phyloP scores from a whole-genome alignment of 2,113 vertebrate species.

The Aptenodytes patagonicus region DNA sequence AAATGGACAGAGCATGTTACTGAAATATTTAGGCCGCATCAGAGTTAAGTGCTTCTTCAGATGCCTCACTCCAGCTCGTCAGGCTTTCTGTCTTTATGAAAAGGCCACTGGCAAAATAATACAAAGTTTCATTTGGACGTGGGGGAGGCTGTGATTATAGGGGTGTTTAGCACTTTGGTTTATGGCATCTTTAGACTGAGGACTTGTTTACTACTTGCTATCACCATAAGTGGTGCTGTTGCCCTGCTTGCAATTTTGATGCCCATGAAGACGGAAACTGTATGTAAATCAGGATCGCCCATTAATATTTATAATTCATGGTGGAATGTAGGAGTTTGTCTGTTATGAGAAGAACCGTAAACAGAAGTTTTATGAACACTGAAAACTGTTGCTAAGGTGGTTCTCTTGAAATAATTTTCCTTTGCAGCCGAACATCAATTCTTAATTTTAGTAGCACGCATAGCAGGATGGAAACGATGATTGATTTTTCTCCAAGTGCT shows the following conservation, averaged over 20 bases:
- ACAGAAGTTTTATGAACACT: slow-evolving; percentile 50
- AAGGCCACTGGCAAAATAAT: background rate
- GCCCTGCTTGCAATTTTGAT: slow-evolving; percentile 44
- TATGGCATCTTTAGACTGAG: background rate
- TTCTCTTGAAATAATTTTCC: slow-evolving; percentile 65
- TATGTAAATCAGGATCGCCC: slow-evolving; percentile 58
- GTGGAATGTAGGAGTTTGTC: slow-evolving; percentile 43
- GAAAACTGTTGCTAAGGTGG: slow-evolving; percentile 52
- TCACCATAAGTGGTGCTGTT: slow-evolving; percentile 60
- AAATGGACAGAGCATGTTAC: background rate
- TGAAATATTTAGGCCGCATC: slow-evolving; percentile 16
- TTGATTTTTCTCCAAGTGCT: slow-evolving; percentile 67
- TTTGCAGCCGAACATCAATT: slow-evolving; percentile 59
- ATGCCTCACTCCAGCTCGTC: background rate
- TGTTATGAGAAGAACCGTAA: slow-evolving; percentile 9
- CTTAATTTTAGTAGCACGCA: slow-evolving; percentile 67
- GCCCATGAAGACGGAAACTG: slow-evolving; percentile 61
- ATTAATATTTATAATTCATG: slow-evolving; percentile 66
- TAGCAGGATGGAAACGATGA: slow-evolving; percentile 67
- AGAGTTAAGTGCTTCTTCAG: background rate
- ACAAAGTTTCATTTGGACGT: background rate
- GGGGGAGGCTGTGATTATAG: background rate
- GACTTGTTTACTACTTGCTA: slow-evolving; percentile 27
- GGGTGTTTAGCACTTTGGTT: background rate
- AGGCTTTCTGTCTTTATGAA: background rate